Percentiles rank a stretch among this genome's conserved stretches.
phyloP scores from a whole-genome alignment of 2,888 invertebrate species.

The Cabera pusaria region DNA sequence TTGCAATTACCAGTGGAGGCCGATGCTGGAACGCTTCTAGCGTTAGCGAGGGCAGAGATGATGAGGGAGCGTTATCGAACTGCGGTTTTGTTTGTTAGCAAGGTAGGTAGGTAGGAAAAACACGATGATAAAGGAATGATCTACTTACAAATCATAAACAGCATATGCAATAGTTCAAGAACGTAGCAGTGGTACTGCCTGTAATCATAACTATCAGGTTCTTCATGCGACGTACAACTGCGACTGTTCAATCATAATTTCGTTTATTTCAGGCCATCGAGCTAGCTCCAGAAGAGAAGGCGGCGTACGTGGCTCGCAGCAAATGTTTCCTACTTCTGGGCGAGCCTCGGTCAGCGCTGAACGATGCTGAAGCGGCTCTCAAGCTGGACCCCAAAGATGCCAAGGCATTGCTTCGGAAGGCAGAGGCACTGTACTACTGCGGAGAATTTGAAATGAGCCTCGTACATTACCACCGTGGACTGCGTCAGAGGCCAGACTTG shows the following conservation, averaged over 20 bases:
- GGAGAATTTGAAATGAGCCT: constrained; percentile 97
- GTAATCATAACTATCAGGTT: too few species aligned
- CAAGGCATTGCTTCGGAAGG: constrained; percentile 91
- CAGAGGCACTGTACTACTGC: constrained; percentile 95
- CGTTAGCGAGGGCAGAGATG: constrained; percentile 90
- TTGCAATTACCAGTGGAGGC: constrained; percentile 91
- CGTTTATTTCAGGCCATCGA: constrained; percentile 90
- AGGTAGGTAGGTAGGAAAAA: constrained; percentile 80
- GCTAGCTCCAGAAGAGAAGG: constrained; percentile 91
- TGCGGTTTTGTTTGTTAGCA: constrained; percentile 90
- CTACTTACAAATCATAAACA: too few species aligned
- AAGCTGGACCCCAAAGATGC: constrained; percentile 87
- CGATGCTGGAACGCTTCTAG: constrained; percentile 89
- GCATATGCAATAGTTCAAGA: too few species aligned
- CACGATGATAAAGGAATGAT: too few species aligned
- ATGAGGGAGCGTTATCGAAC: constrained; percentile 88
- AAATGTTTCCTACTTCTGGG: constrained; percentile 94
- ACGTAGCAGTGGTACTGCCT: too few species aligned
- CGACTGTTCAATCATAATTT: neutral
- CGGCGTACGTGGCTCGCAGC: constrained; percentile 93
- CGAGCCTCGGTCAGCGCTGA: constrained; percentile 90
- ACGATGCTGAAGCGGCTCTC: constrained; percentile 93
- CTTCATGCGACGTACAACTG: too few species aligned
- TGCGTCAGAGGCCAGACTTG: constrained; percentile 92
- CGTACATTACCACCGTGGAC: constrained; percentile 94